These are phyloP conservation scores for Nemoura dubitans DNA, from an alignment of 2,888 invertebrate genomes.

Conservation along the genomic window DNA sequence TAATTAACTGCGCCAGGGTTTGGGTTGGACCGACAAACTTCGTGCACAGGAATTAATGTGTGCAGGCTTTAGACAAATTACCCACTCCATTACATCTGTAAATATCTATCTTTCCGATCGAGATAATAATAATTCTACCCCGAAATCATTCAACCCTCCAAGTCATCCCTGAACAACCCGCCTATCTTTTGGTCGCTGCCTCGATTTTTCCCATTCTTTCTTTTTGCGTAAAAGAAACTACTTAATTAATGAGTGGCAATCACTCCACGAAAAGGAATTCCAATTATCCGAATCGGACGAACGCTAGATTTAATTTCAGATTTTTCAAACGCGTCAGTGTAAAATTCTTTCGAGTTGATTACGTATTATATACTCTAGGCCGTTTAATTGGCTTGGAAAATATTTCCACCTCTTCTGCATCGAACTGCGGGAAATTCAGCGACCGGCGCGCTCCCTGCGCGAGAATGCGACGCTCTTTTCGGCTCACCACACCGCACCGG, in stretches of 20 bases:
- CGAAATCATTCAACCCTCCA: neutral
- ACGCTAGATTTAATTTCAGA: constrained; percentile 30
- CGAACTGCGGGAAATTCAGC: too few relatives aligned
- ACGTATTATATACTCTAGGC: neutral
- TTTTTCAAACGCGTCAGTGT: constrained; percentile 17
- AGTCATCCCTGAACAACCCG: neutral
- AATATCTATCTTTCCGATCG: constrained; percentile 40
- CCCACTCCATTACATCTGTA: constrained; percentile 47
- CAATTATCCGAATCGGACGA: constrained; percentile 35
- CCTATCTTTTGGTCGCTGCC: neutral
- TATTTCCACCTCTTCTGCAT: constrained; percentile 2
- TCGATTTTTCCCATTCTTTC: neutral
- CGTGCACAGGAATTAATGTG: constrained; percentile 35
- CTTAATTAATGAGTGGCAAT: constrained; percentile 30
- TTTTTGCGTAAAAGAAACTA: constrained; percentile 10
- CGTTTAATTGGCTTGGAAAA: constrained; percentile 30
- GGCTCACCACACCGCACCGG: too few relatives aligned
- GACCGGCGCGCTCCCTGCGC: too few relatives aligned
- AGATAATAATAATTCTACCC: constrained; percentile 18
- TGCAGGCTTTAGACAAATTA: constrained; percentile 46
- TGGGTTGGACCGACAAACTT: neutral
- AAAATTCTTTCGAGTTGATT: constrained; percentile 35
- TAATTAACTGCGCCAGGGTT: constrained; percentile 46
- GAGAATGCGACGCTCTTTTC: too few relatives aligned
- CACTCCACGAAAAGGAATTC: constrained; percentile 35